phyloP scores from a whole-genome alignment of 2,797 vertebrate species.

The Sebastes cheni region DNA sequence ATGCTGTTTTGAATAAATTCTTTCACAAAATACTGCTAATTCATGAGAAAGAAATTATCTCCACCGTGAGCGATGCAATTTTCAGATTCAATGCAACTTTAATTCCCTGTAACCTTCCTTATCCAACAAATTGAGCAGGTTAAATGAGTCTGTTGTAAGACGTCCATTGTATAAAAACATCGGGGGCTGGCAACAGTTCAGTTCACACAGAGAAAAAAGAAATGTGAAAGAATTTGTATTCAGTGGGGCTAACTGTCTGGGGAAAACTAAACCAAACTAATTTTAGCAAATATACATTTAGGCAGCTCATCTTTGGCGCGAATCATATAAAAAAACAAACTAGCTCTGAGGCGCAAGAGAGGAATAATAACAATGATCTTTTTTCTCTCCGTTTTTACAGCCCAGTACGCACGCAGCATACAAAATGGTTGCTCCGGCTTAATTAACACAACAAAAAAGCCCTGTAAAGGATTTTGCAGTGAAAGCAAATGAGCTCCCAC shows the following conservation, averaged over 20 bases:
- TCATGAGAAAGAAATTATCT: neutral
- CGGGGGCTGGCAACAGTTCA: slow-evolving; percentile 22
- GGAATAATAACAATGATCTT: slow-evolving; percentile 52
- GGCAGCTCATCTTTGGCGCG: slow-evolving; percentile 42
- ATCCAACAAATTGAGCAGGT: slow-evolving; percentile 18
- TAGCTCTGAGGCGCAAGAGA: slow-evolving; percentile 26
- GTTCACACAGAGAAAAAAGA: neutral
- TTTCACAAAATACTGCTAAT: neutral
- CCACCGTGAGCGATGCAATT: neutral
- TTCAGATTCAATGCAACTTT: neutral
- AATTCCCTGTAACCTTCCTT: neutral
- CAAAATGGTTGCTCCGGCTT: slow-evolving; percentile 63
- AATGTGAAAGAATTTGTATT: slow-evolving; percentile 21
- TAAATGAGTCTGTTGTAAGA: slow-evolving; percentile 12
- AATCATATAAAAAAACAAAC: slow-evolving; percentile 42
- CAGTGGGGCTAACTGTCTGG: neutral
- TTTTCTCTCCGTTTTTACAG: slow-evolving; percentile 31
- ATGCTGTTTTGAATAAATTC: neutral
- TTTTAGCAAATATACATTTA: slow-evolving; percentile 55
- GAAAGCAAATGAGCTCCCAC: slow-evolving; percentile 79
- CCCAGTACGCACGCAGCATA: slow-evolving; percentile 50
- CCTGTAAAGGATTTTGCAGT: slow-evolving; percentile 72
- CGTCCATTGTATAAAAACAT: slow-evolving; percentile 3
- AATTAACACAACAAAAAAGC: slow-evolving; percentile 79
- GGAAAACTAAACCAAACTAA: slow-evolving; percentile 41